Evolutionary conservation across 2,888 invertebrate species (phyloP).

Genomic region (Melanotus villosus): DNA sequence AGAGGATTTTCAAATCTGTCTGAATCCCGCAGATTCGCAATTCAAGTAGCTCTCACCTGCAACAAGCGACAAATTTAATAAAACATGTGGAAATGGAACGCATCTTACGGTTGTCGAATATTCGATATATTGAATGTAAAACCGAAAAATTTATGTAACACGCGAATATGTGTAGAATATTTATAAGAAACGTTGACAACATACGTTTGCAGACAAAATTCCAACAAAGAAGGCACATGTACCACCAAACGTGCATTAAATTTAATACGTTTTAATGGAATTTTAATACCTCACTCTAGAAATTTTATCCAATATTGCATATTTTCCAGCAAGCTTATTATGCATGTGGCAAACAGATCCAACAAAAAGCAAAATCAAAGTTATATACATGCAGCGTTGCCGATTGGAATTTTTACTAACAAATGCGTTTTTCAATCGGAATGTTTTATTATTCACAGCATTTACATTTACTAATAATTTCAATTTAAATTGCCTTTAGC

Average conservation of each 20-base stretch:
- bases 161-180: constrained; percentile 40
- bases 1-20: constrained; percentile 52
- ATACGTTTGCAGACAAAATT: constrained; percentile 17
- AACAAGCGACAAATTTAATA: constrained; percentile 58
- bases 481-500: too few relatives aligned
- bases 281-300: too few relatives aligned
- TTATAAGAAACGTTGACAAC: constrained; percentile 34
- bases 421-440: too few relatives aligned
- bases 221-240: constrained; percentile 20
- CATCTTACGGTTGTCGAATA: constrained; percentile 48
- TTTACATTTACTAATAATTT: too few relatives aligned
- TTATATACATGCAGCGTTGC: too few relatives aligned
- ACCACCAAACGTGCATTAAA: constrained; percentile 23
- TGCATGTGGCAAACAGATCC: too few relatives aligned
- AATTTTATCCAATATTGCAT: background rate
- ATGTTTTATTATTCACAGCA: too few relatives aligned
- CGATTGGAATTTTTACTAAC: too few relatives aligned
- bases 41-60: constrained; percentile 57
- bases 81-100: constrained; percentile 53
- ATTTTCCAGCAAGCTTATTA: too few relatives aligned
- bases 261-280: background rate
- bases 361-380: too few relatives aligned
- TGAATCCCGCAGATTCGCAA: constrained; percentile 53
- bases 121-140: constrained; percentile 51
- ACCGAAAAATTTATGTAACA: constrained; percentile 44